These are phyloP conservation scores for Argopecten irradians DNA, from an alignment of 1,140 invertebrate genomes.

Conservation along the genomic window DNA sequence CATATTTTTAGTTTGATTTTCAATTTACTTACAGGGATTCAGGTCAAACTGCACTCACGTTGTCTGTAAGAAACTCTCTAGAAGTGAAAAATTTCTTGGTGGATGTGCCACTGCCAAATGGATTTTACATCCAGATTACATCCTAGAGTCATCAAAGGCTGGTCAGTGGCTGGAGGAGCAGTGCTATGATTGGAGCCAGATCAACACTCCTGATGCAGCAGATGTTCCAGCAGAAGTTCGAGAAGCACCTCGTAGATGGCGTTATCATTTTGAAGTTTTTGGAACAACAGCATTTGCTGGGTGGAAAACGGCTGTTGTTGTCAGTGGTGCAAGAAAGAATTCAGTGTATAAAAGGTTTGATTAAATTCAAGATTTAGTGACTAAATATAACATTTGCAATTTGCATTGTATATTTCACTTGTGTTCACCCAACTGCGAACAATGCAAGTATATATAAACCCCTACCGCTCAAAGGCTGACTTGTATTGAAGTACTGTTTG, in stretches of 20 bases:
- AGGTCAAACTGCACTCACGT: constrained; percentile 59
- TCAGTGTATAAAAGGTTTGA: constrained; percentile 58
- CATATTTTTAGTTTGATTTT: too few relatives aligned
- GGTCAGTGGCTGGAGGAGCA: constrained; percentile 60
- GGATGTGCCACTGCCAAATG: constrained; percentile 64
- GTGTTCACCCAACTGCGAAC: too few relatives aligned
- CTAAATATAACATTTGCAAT: too few relatives aligned
- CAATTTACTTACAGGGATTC: constrained; percentile 54
- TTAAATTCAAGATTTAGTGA: too few relatives aligned
- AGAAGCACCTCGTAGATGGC: constrained; percentile 56
- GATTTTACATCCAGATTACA: constrained; percentile 56
- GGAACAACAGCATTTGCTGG: constrained; percentile 54
- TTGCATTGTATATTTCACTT: too few relatives aligned
- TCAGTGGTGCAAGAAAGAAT: constrained; percentile 45
- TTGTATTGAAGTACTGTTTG: too few relatives aligned
- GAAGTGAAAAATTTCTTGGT: constrained; percentile 64
- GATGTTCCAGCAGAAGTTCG: constrained; percentile 19
- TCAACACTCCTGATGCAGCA: not conserved
- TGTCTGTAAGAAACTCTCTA: constrained; percentile 57
- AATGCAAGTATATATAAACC: too few relatives aligned
- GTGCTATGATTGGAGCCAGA: constrained; percentile 59
- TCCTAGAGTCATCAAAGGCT: constrained; percentile 42
- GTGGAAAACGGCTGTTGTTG: constrained; percentile 63
- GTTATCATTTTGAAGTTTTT: constrained; percentile 50
- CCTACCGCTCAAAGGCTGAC: too few relatives aligned